These are phyloP conservation scores for Nycticorax nycticorax DNA, from an alignment of 2,113 vertebrate genomes.

Conservation along the genomic window DNA sequence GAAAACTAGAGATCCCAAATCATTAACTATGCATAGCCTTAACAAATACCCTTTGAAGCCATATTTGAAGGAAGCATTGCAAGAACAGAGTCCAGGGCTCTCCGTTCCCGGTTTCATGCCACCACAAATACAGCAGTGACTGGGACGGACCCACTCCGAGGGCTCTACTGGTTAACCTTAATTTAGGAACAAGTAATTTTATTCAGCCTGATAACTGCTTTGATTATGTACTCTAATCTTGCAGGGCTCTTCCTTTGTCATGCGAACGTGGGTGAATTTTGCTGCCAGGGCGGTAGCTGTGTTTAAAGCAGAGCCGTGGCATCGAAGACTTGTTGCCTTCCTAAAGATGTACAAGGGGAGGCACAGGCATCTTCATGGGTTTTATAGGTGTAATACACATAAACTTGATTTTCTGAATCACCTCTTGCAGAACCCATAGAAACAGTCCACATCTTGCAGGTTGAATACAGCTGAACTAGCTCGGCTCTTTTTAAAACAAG, in stretches of 20 bases:
- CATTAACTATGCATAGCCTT: not conserved
- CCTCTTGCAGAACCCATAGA: not conserved
- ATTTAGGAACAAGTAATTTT: not conserved
- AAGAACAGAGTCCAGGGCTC: not conserved
- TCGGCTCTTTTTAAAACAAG: conserved; percentile 15
- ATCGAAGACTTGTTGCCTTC: not conserved
- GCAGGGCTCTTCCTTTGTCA: not conserved
- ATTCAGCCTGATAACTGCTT: not conserved
- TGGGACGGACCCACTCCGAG: not conserved
- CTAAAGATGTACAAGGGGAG: not conserved
- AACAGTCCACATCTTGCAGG: not conserved
- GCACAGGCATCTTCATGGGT: not conserved
- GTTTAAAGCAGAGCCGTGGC: not conserved
- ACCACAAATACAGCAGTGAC: not conserved
- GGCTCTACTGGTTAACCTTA: accelerated
- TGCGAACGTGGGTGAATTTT: not conserved
- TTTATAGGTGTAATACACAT: not conserved
- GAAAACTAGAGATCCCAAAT: conserved; percentile 32
- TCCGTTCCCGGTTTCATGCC: not conserved
- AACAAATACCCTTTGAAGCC: not conserved
- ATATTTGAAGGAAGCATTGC: not conserved
- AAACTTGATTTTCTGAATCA: not conserved
- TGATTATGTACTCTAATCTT: not conserved
- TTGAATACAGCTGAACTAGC: not conserved
- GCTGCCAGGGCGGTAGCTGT: not conserved